Base-by-base conservation (phyloP, 2,797 vertebrate species). In the Chaetophractus vellerosus region DNA sequence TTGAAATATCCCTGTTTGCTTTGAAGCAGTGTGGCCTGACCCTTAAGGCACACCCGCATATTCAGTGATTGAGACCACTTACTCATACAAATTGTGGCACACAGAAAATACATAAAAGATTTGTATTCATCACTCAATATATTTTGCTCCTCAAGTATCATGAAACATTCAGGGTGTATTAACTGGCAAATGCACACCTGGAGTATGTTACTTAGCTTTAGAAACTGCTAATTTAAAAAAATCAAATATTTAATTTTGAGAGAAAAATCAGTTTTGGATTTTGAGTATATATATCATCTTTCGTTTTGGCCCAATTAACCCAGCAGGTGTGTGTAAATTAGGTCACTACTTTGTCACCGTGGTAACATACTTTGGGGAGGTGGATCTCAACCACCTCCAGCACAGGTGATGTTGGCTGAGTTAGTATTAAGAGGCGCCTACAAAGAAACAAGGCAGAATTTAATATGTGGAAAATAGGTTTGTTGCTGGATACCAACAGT, bases 171-270 rank as follows among this genome's bases (percentile, higher is more conserved):
- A 96, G 96, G 78, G 83, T 96, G 75, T 96, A 97, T 97, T 98
- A 97, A 95, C 92, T 96, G 90, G 94, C 93, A 97, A 92, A 97
- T 97, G 95, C 93, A 96, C 96, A 98, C 96, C 96, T 98, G 97
- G 93, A 96, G 91, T 95, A 94, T 96, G 86, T 98, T 97, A 95
- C 95, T 97, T 97, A 92, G 93, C 90, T 97, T 97, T 96, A 95
- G 92, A 97, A 98, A 96, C 88, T 95, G 92, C 93, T 98, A 94
- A 98, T 98, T 97, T 94, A 72, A 97, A 97, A 96, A 97, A 96
- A 95, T 97, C 82, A 97, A 96, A 97, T 97, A 96, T 97, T 97
- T 96, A 94, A 97, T 97, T 97, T 96, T 96, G 92, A 96, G 76
- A 90, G 31, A 91, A 95, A 97, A 97, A 96, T 96, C 84, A 97